Conservation (phyloP, 1,140 invertebrate genomes). For the Papilio xuthus region DNA sequence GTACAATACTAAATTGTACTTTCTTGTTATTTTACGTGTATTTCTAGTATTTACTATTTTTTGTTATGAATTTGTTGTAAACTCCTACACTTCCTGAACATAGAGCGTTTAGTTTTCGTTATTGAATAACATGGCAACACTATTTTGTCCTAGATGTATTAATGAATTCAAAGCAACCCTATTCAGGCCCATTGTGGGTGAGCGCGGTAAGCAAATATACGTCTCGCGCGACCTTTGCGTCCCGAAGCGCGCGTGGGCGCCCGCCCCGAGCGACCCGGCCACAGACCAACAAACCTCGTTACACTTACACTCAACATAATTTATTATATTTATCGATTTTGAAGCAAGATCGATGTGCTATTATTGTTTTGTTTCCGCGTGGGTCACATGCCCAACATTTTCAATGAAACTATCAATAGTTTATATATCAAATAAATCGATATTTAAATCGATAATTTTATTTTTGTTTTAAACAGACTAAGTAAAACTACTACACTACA, state of each 20-base stretch:
- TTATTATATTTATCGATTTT: slow-evolving; percentile 33
- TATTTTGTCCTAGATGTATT: neutral
- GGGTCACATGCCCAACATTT: neutral
- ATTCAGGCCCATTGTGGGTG: slow-evolving; percentile 42
- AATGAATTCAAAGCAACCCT: slow-evolving; percentile 26
- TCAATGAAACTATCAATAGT: neutral
- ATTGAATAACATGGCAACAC: neutral
- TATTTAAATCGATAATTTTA: neutral
- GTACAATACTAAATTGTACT: too few species aligned
- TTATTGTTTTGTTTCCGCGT: slow-evolving; percentile 25
- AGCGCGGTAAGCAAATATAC: slow-evolving; percentile 45
- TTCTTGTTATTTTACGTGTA: too few species aligned
- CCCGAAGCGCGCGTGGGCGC: slow-evolving; percentile 48
- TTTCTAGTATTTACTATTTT: neutral
- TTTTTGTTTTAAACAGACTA: neutral
- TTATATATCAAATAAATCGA: neutral
- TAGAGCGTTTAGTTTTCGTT: neutral
- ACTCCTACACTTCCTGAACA: neutral
- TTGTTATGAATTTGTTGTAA: neutral
- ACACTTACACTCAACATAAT: slow-evolving; percentile 34
- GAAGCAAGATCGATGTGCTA: slow-evolving; percentile 25
- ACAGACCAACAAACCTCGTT: slow-evolving; percentile 43
- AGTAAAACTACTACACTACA: too few species aligned
- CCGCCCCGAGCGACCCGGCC: slow-evolving; percentile 55
- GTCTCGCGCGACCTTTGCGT: slow-evolving; percentile 50